Evolutionary conservation across 2,797 vertebrate genomes (phyloP).

Genomic region (Bovichtus variegatus): DNA sequence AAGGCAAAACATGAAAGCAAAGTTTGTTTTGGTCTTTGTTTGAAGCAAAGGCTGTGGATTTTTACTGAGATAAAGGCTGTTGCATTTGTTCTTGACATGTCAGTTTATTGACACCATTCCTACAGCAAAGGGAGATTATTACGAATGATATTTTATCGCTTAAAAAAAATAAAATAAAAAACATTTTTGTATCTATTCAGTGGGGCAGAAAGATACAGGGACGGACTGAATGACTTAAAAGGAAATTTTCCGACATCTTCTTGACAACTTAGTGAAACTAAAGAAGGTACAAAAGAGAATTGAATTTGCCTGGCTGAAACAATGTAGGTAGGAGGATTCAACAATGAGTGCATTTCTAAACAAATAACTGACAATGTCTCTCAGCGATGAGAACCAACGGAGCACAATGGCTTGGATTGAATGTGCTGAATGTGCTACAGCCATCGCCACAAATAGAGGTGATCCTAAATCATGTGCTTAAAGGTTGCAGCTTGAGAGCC

Average conservation of each 20-base stretch:
- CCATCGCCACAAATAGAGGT: slow-evolving; percentile 73
- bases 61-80: slow-evolving; percentile 76
- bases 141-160: slow-evolving; percentile 75
- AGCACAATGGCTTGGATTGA: slow-evolving; percentile 59
- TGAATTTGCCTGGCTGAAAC: slow-evolving; percentile 70
- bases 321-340: slow-evolving; percentile 62
- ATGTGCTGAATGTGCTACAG: slow-evolving; percentile 77
- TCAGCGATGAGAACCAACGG: slow-evolving; percentile 45
- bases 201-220: slow-evolving; percentile 74
- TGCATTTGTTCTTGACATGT: slow-evolving; percentile 82
- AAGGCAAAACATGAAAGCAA: slow-evolving; percentile 73
- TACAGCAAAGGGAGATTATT: slow-evolving; percentile 78
- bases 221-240: slow-evolving; percentile 66
- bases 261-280: slow-evolving; percentile 76
- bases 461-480: slow-evolving; percentile 82
- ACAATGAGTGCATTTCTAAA: slow-evolving; percentile 67
- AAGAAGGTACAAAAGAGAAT: slow-evolving; percentile 59
- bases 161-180: slow-evolving; percentile 61
- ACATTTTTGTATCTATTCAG: slow-evolving; percentile 75
- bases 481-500: slow-evolving; percentile 79
- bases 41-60: slow-evolving; percentile 77
- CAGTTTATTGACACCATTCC: slow-evolving; percentile 84
- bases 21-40: slow-evolving; percentile 71
- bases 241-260: slow-evolving; percentile 70
- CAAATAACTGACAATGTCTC: slow-evolving; percentile 63